A percentile compares a stretch with the other conserved stretches of the same genome.
phyloP scores from a whole-genome alignment of 2,797 vertebrate species.

The Poecilia velifera region DNA sequence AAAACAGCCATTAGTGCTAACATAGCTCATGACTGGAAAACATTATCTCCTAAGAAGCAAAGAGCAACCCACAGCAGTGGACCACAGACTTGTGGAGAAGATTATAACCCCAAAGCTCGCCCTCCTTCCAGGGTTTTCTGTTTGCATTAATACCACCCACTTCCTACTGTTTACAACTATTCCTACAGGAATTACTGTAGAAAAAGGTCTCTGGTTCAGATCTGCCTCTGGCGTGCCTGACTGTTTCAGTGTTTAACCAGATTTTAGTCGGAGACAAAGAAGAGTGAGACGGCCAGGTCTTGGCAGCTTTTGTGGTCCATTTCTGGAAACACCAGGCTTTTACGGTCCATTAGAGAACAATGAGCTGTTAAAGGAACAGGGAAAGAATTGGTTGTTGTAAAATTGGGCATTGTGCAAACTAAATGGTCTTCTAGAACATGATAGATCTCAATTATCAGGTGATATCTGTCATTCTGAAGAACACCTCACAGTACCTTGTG shows the following conservation, averaged over 20 bases:
- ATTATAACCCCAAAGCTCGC: conserved; percentile 43
- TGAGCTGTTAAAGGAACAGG: conserved; percentile 40
- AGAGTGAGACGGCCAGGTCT: conserved; percentile 20
- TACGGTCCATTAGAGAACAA: conserved; percentile 67
- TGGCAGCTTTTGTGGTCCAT: conserved; percentile 61
- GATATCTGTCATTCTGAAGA: neutral
- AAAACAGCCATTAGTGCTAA: conserved; percentile 15
- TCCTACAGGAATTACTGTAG: conserved; percentile 55
- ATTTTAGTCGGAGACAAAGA: conserved; percentile 36
- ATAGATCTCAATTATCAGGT: conserved; percentile 9
- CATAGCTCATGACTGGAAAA: conserved; percentile 4
- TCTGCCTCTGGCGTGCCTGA: conserved; percentile 41
- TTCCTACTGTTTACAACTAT: conserved; percentile 45
- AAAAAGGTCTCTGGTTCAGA: conserved; percentile 48
- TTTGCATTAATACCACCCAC: conserved; percentile 68
- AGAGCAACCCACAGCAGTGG: conserved; percentile 18
- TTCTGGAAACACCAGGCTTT: no score
- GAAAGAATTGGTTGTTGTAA: conserved; percentile 29
- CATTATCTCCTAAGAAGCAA: conserved; percentile 17
- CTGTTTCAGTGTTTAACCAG: conserved; percentile 55
- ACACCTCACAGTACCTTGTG: neutral
- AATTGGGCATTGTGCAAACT: conserved; percentile 14
- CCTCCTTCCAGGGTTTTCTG: conserved; percentile 46
- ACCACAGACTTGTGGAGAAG: conserved; percentile 39
- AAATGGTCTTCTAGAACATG: conserved; percentile 30